Base-by-base conservation (phyloP, 2,888 invertebrate genomes). In the Heliconius hortense region DNA sequence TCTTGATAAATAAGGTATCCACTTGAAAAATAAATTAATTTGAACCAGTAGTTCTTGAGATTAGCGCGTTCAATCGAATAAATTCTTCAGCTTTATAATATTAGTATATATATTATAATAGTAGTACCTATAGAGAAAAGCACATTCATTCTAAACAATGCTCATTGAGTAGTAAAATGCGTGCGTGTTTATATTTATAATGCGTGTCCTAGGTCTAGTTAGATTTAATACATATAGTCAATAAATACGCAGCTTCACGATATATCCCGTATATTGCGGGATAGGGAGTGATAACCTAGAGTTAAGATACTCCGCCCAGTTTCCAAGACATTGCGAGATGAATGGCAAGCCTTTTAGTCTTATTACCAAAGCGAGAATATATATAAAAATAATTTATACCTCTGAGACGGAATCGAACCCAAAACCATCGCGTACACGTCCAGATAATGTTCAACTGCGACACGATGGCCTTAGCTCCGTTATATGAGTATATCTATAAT, bases 161-260 rank as follows among this genome's bases (percentile, higher is more conserved):
- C 56, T 56, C 56, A 56, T 56, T n/a, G 56, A 56, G n/a, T 7
- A n/a, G 56, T 56, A 56, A n/a, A 56, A 56, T 56, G 10, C 10
- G 56, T 56, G n/a, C n/a, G 56, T 56, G 56, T 10, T 56, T 56
- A 56, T 56, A 56, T 56, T 56, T 56, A n/a, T 56, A n/a, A 56
- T 56, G 56, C 10, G n/a, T 56, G 56, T n/a, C 56, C 56, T 56
- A 56, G 56, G 10, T 56, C 21, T 3, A 56, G 21, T n/a, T n/a
- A 48, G 18, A 48, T 48, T 48, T 48, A 18, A 48, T 48, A 48
- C n/a, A n/a, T 21, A 56, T 10, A 56, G 56, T 56, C 56, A 56
- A 21, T 8, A 1, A n/a, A 56, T 3, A 56, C 10, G 10, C n/a
- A 53, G 21, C 18, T 56, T 56, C 56, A n/a, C n/a, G 56, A n/a